Base-by-base conservation (phyloP, 2,888 invertebrate genomes). In the Caenorhabditis sp. region DNA sequence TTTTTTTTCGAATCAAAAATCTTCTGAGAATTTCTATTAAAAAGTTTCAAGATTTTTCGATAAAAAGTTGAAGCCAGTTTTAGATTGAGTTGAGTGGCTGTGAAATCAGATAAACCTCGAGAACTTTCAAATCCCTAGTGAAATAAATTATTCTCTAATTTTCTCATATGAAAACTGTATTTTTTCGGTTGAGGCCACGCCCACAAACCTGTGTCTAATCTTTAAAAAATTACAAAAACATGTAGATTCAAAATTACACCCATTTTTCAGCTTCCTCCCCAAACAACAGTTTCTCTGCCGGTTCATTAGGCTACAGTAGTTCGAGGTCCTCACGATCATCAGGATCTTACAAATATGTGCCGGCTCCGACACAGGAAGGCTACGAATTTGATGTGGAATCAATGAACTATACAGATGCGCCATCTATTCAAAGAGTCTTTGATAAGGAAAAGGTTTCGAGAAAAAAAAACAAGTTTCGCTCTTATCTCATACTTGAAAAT, bases 391-490 rank as follows among this genome's bases (percentile, higher is more conserved):
- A 68, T n/a, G 68, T 68, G 27, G 66, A 68, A 14, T 59, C 59
- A 1, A 73, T 73, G 73, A 69, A 69, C 27, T 73, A 62, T 23
- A 66, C 66, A 1, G 73, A 73, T 59, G 68, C 68, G 0, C 68
- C 68, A 10, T 53, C 58, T 26, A 63, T 73, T 24, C 54, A 54
- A 21, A 61, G 69, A 24, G 53, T 65, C 3, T 73, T 69, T 58
- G 67, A 73, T 27, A 51, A 62, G n/a, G 66, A 62, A 26, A 73
- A 62, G 0, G 60, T 60, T 4, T 6, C 31, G 31, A 31, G 10
- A 31, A 31, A 31, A 31, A 6, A 14, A 43, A 10, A 17, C 43
- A 10, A 43, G 17, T 43, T 43, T 43, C 43, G 19, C 8, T 24
- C n/a, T n/a, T n/a, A n/a, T n/a, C n/a, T n/a, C n/a, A n/a, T n/a